Percentiles rank a stretch among this genome's conserved stretches.
These are phyloP conservation scores for Margarornis squamiger DNA, from an alignment of 2,797 vertebrate genomes.

Conservation along the genomic window DNA sequence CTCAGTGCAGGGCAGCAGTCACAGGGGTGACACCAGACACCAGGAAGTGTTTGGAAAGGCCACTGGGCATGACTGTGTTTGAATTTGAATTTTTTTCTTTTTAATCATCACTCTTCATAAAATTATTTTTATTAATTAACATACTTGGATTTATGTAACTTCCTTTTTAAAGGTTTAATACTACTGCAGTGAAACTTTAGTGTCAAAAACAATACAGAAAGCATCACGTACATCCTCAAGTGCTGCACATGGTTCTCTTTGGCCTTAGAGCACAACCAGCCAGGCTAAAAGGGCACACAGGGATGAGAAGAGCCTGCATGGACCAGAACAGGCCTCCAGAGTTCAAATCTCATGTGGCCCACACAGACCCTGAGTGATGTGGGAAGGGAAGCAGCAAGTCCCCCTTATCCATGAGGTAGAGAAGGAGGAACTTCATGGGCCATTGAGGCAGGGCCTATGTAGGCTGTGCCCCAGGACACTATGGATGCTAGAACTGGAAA, in stretches of 20 bases:
- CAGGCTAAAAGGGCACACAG: neutral
- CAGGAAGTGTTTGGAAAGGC: neutral
- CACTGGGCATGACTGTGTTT: neutral
- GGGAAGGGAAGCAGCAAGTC: neutral
- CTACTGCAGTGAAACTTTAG: neutral
- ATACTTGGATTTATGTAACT: neutral
- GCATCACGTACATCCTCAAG: rapidly evolving
- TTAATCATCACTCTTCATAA: neutral
- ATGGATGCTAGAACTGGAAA: neutral
- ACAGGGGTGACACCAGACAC: neutral
- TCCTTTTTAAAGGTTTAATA: neutral
- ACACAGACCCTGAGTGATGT: rapidly evolving
- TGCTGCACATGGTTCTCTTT: neutral
- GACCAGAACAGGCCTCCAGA: neutral
- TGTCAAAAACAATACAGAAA: neutral
- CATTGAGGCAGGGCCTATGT: rapidly evolving
- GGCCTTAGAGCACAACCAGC: neutral
- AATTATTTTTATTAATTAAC: neutral
- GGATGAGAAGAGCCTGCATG: neutral
- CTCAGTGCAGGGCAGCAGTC: neutral
- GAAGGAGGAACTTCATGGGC: neutral
- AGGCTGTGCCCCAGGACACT: neutral
- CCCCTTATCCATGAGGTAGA: neutral
- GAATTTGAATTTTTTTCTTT: neutral
- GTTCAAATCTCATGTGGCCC: neutral